Conservation (phyloP, 2,113 vertebrate species). For the Eurystomus gularis region DNA sequence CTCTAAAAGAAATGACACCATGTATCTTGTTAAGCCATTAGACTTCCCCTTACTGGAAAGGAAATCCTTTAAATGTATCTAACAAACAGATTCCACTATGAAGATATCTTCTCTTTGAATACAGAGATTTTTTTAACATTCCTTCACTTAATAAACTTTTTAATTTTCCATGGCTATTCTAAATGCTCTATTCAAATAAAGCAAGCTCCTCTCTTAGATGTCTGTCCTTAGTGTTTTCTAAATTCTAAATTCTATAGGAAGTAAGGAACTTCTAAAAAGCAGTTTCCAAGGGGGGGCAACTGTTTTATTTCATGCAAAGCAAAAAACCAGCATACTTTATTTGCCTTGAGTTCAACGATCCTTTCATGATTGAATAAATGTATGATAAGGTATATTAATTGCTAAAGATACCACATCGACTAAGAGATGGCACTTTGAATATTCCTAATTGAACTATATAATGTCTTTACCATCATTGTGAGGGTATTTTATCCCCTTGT, state of each 20-base stretch:
- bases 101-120: constrained; percentile 4
- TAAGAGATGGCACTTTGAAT: constrained; percentile 53
- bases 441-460: constrained; percentile 50
- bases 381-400: constrained; percentile 50
- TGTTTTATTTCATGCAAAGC: constrained; percentile 3
- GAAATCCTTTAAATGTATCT: constrained; percentile 11
- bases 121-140: not conserved
- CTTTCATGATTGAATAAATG: constrained; percentile 36
- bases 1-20: constrained; percentile 30
- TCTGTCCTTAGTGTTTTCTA: not conserved
- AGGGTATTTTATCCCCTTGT: constrained; percentile 48
- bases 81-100: constrained; percentile 2
- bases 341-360: not conserved
- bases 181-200: not conserved
- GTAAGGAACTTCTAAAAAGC: not conserved
- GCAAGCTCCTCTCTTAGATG: not conserved
- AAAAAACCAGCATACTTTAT: not conserved
- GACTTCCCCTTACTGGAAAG: constrained; percentile 37
- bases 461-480: constrained; percentile 37
- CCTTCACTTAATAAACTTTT: not conserved
- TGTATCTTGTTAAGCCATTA: constrained; percentile 20
- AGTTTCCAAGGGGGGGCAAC: not conserved
- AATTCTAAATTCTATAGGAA: not conserved
- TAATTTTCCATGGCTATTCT: not conserved
- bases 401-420: constrained; percentile 28